These are phyloP conservation scores for Chalcis sispes DNA, from an alignment of 2,888 invertebrate genomes.

Conservation along the genomic window DNA sequence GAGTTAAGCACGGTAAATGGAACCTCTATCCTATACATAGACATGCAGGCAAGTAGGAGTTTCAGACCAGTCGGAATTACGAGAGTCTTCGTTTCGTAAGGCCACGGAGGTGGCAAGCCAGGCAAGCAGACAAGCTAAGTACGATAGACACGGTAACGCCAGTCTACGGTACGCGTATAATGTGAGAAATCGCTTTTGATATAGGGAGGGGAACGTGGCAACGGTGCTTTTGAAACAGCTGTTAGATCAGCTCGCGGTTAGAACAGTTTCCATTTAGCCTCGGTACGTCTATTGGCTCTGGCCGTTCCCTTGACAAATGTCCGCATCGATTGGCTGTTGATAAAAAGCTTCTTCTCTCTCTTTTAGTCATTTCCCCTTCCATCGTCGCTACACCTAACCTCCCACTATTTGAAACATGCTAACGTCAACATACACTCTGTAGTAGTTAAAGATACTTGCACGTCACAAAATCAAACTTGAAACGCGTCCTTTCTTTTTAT, in stretches of 20 bases:
- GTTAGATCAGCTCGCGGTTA: constrained; percentile 43
- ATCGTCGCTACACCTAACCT: constrained; percentile 7
- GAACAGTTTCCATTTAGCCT: constrained; percentile 53
- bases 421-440: constrained; percentile 24
- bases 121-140: neutral
- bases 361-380: neutral
- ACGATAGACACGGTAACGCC: too few relatives aligned
- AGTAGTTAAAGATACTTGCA: too few relatives aligned
- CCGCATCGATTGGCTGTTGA: constrained; percentile 48
- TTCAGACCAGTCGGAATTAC: constrained; percentile 32
- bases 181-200: too few relatives aligned
- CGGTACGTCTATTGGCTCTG: constrained; percentile 32
- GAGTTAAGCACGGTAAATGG: too few relatives aligned
- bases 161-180: too few relatives aligned
- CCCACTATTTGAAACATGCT: neutral
- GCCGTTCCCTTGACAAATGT: constrained; percentile 31
- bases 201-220: constrained; percentile 48
- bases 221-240: constrained; percentile 58
- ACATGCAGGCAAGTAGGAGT: neutral
- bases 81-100: constrained; percentile 50
- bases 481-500: too few relatives aligned
- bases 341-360: constrained; percentile 47
- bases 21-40: neutral
- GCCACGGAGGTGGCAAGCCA: constrained; percentile 42
- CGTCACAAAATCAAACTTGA: constrained; percentile 1